Percentiles rank a stretch among this genome's conserved stretches.
phyloP scores from a whole-genome alignment of 2,888 invertebrate species.

The Megastigmus dorsalis region DNA sequence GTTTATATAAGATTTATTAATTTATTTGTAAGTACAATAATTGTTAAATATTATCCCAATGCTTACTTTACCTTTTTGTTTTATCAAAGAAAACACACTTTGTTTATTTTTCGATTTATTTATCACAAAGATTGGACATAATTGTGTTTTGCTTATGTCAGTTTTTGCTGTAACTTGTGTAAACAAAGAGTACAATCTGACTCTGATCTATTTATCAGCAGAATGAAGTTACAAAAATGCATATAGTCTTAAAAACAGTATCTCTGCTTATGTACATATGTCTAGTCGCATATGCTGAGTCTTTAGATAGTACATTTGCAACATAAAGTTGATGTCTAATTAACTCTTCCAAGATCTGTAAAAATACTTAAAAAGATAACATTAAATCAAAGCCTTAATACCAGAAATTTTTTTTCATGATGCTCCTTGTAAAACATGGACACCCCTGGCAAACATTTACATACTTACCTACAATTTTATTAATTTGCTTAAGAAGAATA shows the following conservation, averaged over 20 bases:
- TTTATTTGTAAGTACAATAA: too few species aligned
- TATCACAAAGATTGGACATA: too few species aligned
- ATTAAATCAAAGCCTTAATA: conserved; percentile 50
- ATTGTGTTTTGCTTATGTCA: too few species aligned
- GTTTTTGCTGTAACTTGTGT: too few species aligned
- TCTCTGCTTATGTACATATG: conserved; percentile 5
- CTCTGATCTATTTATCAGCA: too few species aligned
- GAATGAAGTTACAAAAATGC: conserved; percentile 47
- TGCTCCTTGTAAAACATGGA: conserved; percentile 32
- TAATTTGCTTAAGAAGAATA: conserved; percentile 33
- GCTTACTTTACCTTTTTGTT: too few species aligned
- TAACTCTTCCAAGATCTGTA: conserved; percentile 66
- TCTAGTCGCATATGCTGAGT: conserved; percentile 17
- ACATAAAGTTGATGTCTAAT: conserved; percentile 38
- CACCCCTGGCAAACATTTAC: conserved; percentile 15
- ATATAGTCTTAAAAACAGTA: conserved; percentile 29
- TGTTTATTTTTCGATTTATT: too few species aligned
- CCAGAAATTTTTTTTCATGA: conserved; percentile 41
- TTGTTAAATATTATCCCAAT: too few species aligned
- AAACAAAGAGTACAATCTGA: too few species aligned
- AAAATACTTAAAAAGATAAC: conserved; percentile 54
- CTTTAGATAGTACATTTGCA: conserved; percentile 17
- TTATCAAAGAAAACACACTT: too few species aligned
- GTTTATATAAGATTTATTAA: too few species aligned
- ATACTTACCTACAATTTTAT: conserved; percentile 42